Percentiles rank a stretch among this genome's conserved stretches.
phyloP scores from a whole-genome alignment of 2,113 vertebrate genomes.

The Xenopus tropicalis region DNA sequence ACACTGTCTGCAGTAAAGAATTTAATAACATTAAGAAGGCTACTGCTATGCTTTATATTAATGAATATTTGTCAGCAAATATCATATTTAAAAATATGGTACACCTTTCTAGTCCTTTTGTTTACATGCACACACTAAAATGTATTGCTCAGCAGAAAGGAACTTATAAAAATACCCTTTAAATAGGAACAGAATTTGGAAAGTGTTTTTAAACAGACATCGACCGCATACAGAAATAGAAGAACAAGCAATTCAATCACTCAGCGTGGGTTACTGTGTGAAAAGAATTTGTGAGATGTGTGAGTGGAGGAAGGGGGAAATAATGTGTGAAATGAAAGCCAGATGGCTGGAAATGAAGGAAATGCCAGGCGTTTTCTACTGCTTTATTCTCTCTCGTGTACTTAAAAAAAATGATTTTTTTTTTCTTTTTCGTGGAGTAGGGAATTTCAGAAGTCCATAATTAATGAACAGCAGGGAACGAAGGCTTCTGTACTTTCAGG shows the following conservation, averaged over 20 bases:
- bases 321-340: conserved; percentile 63
- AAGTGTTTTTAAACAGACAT: conserved; percentile 23
- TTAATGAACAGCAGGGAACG: conserved; percentile 35
- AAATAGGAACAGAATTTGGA: conserved; percentile 29
- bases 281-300: conserved; percentile 65
- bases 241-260: conserved; percentile 37
- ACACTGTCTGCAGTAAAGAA: too few species aligned
- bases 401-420: conserved; percentile 50
- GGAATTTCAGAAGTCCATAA: conserved; percentile 59
- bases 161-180: conserved; percentile 13
- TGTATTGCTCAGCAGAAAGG: conserved; percentile 11
- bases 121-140: background rate
- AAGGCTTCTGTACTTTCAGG: conserved; percentile 41
- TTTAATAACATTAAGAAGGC: too few species aligned
- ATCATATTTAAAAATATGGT: too few species aligned
- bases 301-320: conserved; percentile 49
- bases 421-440: conserved; percentile 54
- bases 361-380: conserved; percentile 63
- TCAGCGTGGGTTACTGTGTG: conserved; percentile 48
- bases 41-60: too few species aligned
- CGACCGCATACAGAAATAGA: conserved; percentile 39
- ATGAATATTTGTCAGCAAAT: too few species aligned
- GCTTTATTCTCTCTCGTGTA: conserved; percentile 65
- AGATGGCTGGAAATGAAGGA: conserved; percentile 67
- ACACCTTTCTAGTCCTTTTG: background rate